phyloP scores from a whole-genome alignment of 1,140 invertebrate genomes.

The Agrypnia vestita region DNA sequence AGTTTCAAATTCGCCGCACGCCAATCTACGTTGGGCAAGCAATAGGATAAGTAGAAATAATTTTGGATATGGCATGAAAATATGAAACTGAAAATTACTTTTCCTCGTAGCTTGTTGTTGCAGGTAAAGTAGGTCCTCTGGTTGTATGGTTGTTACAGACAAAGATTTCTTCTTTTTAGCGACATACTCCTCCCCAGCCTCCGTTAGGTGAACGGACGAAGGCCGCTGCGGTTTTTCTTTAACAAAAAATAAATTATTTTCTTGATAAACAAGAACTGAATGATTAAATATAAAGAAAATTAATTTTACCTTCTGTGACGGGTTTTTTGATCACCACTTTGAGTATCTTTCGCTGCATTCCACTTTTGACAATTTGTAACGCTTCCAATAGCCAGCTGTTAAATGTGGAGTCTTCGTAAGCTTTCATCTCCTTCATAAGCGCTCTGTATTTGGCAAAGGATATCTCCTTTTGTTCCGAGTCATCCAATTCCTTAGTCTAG shows the following conservation, averaged over 20 bases:
- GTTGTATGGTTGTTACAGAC: slow-evolving; percentile 18
- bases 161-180: slow-evolving; percentile 63
- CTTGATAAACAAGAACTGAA: background rate
- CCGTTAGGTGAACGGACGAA: slow-evolving; percentile 65
- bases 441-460: slow-evolving; percentile 84
- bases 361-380: slow-evolving; percentile 72
- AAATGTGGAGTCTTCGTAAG: slow-evolving; percentile 83
- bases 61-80: background rate
- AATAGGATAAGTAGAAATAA: too few species aligned
- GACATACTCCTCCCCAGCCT: slow-evolving; percentile 65
- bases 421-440: slow-evolving; percentile 82
- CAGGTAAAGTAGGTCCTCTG: slow-evolving; percentile 9
- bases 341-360: slow-evolving; percentile 80
- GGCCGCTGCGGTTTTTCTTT: slow-evolving; percentile 49
- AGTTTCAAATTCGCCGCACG: too few species aligned
- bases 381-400: slow-evolving; percentile 77
- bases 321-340: slow-evolving; percentile 68
- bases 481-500: slow-evolving; percentile 81
- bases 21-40: too few species aligned
- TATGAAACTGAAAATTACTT: background rate
- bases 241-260: slow-evolving; percentile 1
- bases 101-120: slow-evolving; percentile 20
- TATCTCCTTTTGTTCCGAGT: slow-evolving; percentile 81
- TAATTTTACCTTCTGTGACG: slow-evolving; percentile 52
- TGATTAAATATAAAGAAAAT: background rate